Evolutionary conservation across 2,888 invertebrate species (phyloP).

Genomic region (Nemoura dubitans): DNA sequence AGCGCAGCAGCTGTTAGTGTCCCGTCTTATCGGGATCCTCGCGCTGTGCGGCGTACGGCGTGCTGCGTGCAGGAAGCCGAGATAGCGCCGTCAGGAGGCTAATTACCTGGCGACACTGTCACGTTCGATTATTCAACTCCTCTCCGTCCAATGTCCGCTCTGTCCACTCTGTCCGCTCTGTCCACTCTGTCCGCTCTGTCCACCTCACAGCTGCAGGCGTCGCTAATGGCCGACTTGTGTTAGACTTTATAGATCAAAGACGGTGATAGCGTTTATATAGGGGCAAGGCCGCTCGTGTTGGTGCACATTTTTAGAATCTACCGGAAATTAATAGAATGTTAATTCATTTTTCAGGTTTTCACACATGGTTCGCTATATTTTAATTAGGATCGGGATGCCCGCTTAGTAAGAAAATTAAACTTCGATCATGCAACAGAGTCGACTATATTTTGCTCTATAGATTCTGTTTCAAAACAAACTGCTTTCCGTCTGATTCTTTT

Average conservation of each 20-base stretch:
- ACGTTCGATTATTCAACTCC: not conserved
- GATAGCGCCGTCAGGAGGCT: not conserved
- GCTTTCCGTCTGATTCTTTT: not conserved
- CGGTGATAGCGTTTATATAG: not conserved
- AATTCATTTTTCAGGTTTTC: conserved; percentile 4
- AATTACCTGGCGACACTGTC: not conserved
- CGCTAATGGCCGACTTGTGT: not conserved
- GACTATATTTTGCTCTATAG: not conserved
- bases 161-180: too few species aligned
- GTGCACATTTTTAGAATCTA: not conserved
- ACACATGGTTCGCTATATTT: not conserved
- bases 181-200: not conserved
- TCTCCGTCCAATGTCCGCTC: not conserved
- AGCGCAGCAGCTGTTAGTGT: not conserved
- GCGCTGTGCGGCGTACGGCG: too few species aligned
- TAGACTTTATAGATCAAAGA: not conserved
- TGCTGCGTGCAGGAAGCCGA: not conserved
- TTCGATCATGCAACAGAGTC: not conserved
- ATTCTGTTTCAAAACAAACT: not conserved
- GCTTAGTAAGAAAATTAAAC: not conserved
- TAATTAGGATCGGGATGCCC: not conserved
- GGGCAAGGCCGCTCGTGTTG: not conserved
- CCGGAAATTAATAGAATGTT: not conserved
- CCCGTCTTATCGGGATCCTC: not conserved
- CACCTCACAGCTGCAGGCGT: not conserved